phyloP scores from a whole-genome alignment of 2,113 vertebrate species.

The Benitochromis conjunctus region DNA sequence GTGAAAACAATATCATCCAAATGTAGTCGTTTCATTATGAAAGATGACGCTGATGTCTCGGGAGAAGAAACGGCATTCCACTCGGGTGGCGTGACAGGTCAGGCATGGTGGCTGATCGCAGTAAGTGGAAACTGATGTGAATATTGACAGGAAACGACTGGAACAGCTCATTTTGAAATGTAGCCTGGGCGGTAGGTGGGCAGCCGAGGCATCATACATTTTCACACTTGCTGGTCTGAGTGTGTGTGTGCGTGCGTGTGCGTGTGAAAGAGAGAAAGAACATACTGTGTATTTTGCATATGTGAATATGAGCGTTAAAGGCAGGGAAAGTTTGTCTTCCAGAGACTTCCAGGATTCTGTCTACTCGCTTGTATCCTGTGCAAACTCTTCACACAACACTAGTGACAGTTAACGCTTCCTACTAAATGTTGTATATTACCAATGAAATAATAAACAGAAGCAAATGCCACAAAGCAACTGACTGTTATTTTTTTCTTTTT shows the following conservation, averaged over 20 bases:
- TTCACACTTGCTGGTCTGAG: neutral
- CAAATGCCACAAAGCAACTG: neutral
- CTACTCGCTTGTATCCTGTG: neutral
- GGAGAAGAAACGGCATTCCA: constrained; percentile 16
- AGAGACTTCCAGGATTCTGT: constrained; percentile 29
- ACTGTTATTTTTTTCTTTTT: neutral
- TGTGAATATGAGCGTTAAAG: constrained; percentile 2
- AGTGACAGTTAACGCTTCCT: neutral
- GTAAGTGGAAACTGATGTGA: constrained; percentile 31
- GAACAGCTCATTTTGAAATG: constrained; percentile 25
- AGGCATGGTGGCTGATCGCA: constrained; percentile 4
- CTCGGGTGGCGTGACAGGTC: constrained; percentile 26
- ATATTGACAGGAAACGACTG: constrained; percentile 43
- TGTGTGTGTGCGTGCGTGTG: neutral
- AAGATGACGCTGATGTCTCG: constrained; percentile 3
- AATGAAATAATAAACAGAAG: neutral
- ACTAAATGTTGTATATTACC: neutral
- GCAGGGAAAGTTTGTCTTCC: constrained; percentile 10
- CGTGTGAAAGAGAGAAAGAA: neutral
- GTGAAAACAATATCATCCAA: neutral
- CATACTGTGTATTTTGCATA: neutral
- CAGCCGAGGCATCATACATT: neutral
- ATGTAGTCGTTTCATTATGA: neutral
- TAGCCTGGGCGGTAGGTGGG: neutral
- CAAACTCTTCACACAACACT: neutral